These are phyloP conservation scores for Eupithecia inturbata DNA, from an alignment of 2,888 invertebrate species.

Conservation along the genomic window DNA sequence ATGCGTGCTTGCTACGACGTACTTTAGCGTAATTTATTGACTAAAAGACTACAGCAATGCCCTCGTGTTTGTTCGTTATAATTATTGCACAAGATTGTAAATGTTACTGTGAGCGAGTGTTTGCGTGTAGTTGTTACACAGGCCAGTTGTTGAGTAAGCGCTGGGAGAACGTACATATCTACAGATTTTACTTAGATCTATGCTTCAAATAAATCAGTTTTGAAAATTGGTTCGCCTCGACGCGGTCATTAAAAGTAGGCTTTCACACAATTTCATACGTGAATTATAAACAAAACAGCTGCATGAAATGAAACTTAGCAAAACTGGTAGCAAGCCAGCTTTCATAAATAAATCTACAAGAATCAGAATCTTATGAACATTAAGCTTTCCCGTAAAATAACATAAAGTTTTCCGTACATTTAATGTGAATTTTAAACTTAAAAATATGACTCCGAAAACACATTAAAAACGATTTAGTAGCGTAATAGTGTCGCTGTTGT, in stretches of 20 bases:
- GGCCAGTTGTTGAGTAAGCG: too few species aligned
- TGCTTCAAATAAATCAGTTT: background rate
- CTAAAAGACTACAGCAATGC: too few species aligned
- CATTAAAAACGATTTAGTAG: conserved; percentile 41
- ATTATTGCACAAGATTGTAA: too few species aligned
- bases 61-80: too few species aligned
- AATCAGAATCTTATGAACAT: background rate
- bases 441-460: conserved; percentile 32
- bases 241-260: background rate
- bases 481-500: conserved; percentile 35
- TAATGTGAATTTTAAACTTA: conserved; percentile 19
- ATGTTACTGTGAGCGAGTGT: too few species aligned
- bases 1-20: too few species aligned
- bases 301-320: background rate
- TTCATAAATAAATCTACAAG: background rate
- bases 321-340: background rate
- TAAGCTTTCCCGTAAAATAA: background rate
- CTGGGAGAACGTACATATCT: too few species aligned
- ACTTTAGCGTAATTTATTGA: too few species aligned
- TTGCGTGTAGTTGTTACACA: too few species aligned
- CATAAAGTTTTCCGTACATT: conserved; percentile 12
- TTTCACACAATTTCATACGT: background rate
- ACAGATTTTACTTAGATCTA: too few species aligned
- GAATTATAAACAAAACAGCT: background rate
- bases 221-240: background rate